Conservation (phyloP, 2,113 vertebrate genomes). For the Gasterosteus aculeatus region DNA sequence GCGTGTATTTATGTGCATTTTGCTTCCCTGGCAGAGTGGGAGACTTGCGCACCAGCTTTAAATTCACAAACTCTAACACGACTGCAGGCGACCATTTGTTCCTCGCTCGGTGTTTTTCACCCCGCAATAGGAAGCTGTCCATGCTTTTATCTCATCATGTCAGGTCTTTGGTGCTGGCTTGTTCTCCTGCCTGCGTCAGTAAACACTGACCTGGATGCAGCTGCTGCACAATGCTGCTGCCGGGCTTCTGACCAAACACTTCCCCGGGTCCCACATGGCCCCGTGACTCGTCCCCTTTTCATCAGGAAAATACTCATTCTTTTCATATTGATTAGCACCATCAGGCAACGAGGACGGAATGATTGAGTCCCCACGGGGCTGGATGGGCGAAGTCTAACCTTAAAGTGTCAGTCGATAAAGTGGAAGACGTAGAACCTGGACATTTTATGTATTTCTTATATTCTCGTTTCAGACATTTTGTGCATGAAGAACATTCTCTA, state of each 20-base stretch:
- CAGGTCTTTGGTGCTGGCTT: slow-evolving; percentile 63
- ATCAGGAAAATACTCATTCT: slow-evolving; percentile 20
- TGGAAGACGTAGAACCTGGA: neutral
- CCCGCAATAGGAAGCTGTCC: slow-evolving; percentile 22
- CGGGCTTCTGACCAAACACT: slow-evolving; percentile 57
- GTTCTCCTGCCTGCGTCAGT: slow-evolving; percentile 46
- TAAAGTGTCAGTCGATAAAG: neutral
- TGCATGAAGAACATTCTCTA: neutral
- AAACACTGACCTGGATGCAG: slow-evolving; percentile 60
- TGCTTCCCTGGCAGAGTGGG: neutral
- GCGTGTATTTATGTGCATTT: slow-evolving; percentile 6
- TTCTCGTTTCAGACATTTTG: neutral
- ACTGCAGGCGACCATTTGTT: slow-evolving; percentile 15
- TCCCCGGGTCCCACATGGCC: slow-evolving; percentile 6
- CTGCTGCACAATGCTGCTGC: slow-evolving; percentile 30
- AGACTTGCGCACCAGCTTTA: slow-evolving; percentile 24
- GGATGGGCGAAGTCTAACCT: slow-evolving; percentile 5
- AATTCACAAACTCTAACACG: slow-evolving; percentile 22
- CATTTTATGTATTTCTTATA: neutral
- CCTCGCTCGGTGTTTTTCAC: slow-evolving; percentile 31
- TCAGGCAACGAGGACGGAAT: neutral
- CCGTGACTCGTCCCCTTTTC: slow-evolving; percentile 17
- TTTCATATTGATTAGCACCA: slow-evolving; percentile 6
- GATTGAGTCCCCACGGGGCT: slow-evolving; percentile 1
- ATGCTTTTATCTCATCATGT: slow-evolving; percentile 66